Conservation (phyloP, 2,888 invertebrate genomes). For the Agrotis puta region DNA sequence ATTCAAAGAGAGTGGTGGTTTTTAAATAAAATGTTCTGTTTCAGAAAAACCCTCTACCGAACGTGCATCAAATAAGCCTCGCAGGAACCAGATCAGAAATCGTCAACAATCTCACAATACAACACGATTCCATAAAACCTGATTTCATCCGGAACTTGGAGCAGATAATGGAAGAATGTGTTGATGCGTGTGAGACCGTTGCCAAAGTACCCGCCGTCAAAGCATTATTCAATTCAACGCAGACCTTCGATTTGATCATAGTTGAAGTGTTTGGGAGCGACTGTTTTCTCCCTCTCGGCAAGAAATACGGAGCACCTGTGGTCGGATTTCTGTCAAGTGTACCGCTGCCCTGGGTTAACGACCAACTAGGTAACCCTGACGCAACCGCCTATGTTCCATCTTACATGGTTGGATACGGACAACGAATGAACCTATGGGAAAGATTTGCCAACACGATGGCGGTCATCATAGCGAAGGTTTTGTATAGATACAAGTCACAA, state of each 20-base stretch:
- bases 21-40: slow-evolving; percentile 60
- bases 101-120: slow-evolving; percentile 82
- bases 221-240: slow-evolving; percentile 81
- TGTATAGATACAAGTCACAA: slow-evolving; percentile 85
- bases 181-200: slow-evolving; percentile 85
- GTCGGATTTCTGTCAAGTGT: slow-evolving; percentile 90
- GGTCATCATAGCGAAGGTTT: slow-evolving; percentile 81
- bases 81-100: slow-evolving; percentile 88
- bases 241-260: slow-evolving; percentile 83
- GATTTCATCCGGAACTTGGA: slow-evolving; percentile 83
- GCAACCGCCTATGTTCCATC: slow-evolving; percentile 90
- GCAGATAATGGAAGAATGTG: slow-evolving; percentile 87
- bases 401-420: slow-evolving; percentile 88
- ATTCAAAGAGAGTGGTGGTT: background rate
- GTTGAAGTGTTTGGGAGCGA: slow-evolving; percentile 91
- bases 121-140: slow-evolving; percentile 81
- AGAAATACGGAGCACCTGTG: slow-evolving; percentile 89
- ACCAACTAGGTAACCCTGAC: slow-evolving; percentile 90
- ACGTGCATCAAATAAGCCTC: slow-evolving; percentile 86
- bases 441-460: slow-evolving; percentile 86
- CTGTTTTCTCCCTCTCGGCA: slow-evolving; percentile 90
- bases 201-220: slow-evolving; percentile 82
- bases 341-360: slow-evolving; percentile 90
- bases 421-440: slow-evolving; percentile 88
- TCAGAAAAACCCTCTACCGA: slow-evolving; percentile 84